Conservation (phyloP, 2,113 vertebrate genomes). For the Poecile atricapillus region DNA sequence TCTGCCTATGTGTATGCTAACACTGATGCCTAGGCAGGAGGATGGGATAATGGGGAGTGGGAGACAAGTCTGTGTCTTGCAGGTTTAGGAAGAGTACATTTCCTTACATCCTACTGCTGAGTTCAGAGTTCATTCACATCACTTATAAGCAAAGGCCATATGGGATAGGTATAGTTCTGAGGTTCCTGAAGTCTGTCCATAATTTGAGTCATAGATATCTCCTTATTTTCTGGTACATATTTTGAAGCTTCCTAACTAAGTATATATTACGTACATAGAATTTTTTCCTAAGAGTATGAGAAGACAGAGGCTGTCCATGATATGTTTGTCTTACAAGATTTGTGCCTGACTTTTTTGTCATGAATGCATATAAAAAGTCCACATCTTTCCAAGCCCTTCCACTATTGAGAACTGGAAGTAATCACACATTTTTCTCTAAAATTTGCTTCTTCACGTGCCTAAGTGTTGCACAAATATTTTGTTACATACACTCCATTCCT, state of each 20-base stretch:
- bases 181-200: neutral
- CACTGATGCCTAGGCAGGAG: neutral
- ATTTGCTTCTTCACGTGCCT: neutral
- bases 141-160: neutral
- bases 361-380: neutral
- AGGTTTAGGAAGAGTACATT: neutral
- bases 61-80: neutral
- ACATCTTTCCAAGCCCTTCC: neutral
- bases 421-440: neutral
- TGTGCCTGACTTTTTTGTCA: neutral
- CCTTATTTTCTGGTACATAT: neutral
- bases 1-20: neutral
- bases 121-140: neutral
- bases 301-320: neutral
- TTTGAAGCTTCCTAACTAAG: neutral
- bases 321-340: neutral
- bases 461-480: slow-evolving; percentile 3
- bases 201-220: neutral
- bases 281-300: neutral
- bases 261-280: neutral
- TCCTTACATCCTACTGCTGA: neutral
- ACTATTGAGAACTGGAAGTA: neutral
- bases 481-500: neutral
- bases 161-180: neutral
- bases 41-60: neutral